A percentile compares a stretch with the other conserved stretches of the same genome.
These are phyloP conservation scores for Suricata suricatta DNA, from an alignment of 2,113 vertebrate genomes.

Conservation along the genomic window DNA sequence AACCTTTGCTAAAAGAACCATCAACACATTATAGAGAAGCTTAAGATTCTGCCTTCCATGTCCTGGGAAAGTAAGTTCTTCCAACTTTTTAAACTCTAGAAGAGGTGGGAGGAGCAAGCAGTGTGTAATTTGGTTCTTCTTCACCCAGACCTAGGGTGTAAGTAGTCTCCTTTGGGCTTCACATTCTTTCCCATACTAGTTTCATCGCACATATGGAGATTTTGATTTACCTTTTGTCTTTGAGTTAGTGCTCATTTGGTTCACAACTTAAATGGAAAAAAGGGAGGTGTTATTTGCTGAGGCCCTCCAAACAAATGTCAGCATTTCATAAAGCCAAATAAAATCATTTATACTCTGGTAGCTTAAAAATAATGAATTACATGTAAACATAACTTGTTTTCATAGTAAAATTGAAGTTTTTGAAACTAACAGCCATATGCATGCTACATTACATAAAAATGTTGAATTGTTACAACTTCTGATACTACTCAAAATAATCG, in stretches of 20 bases:
- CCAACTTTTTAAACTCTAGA: neutral
- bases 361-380: slow-evolving; percentile 5
- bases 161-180: neutral
- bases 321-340: neutral
- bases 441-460: neutral
- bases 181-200: neutral
- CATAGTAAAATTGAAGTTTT: neutral
- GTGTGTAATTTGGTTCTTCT: neutral
- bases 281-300: neutral
- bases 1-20: neutral
- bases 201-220: neutral
- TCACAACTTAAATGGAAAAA: neutral
- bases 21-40: neutral
- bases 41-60: neutral
- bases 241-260: neutral
- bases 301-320: neutral
- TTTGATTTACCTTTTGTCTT: neutral
- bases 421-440: neutral
- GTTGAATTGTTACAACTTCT: neutral
- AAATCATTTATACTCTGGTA: neutral
- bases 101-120: neutral
- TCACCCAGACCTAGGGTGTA: neutral
- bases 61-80: neutral
- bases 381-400: neutral
- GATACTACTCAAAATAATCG: neutral